These are phyloP conservation scores for Troides helena DNA, from an alignment of 2,888 invertebrate species.

Conservation along the genomic window DNA sequence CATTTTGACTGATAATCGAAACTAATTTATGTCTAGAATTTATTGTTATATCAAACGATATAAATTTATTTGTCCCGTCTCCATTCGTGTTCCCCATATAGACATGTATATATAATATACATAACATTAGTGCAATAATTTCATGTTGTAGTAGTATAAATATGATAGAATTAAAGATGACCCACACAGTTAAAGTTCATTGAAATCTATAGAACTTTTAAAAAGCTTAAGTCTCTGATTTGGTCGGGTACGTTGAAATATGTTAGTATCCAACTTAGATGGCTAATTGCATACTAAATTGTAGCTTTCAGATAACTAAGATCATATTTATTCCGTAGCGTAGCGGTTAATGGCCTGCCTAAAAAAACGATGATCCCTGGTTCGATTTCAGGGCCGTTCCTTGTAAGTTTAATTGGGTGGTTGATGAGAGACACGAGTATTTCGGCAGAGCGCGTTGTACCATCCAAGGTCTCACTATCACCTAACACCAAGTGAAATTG, in stretches of 20 bases:
- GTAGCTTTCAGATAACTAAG: too few relatives aligned
- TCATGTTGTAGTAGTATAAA: neutral
- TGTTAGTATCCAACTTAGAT: too few relatives aligned
- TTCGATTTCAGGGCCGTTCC: neutral
- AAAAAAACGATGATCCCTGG: too few relatives aligned
- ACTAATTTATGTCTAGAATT: slow-evolving; percentile 6
- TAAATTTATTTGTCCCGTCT: slow-evolving; percentile 22
- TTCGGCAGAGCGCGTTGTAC: neutral
- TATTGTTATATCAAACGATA: slow-evolving; percentile 10
- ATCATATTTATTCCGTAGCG: neutral
- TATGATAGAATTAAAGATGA: neutral
- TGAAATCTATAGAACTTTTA: too few relatives aligned
- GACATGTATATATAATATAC: neutral
- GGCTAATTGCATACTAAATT: too few relatives aligned
- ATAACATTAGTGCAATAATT: neutral
- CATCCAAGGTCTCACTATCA: neutral
- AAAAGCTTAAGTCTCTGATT: too few relatives aligned
- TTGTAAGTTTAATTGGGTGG: neutral
- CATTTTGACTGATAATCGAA: slow-evolving; percentile 12
- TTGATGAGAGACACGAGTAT: neutral
- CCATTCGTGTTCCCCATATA: slow-evolving; percentile 14
- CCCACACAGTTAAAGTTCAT: too few relatives aligned
- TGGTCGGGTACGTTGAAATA: too few relatives aligned
- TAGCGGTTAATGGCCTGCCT: neutral
- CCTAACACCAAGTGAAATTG: neutral